Base-by-base conservation (phyloP, 2,113 vertebrate genomes). In the Conger conger region DNA sequence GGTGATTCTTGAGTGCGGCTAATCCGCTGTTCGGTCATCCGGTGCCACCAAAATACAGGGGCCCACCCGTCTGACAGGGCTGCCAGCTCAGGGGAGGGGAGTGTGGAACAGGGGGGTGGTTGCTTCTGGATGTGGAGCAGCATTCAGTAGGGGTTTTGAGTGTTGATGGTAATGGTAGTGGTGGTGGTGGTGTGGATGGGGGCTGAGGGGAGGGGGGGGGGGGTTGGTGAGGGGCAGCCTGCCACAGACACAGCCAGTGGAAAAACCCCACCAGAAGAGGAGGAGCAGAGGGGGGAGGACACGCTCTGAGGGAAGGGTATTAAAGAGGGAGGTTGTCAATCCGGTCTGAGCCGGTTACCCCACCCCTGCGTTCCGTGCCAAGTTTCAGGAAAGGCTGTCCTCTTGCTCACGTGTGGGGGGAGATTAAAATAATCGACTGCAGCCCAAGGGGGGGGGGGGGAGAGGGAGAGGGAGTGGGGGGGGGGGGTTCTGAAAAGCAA, bases 271-370 rank as follows among this genome's bases (percentile, higher is more conserved):
- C 88, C 86, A 88, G 91, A 73, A 33, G 68, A 94, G 93, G 86
- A 94, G 91, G 92, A 93, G 91, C 86, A 93, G 90, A 91, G 93
- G 91, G 81, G 76, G 81, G 40, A 88, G 83, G 86, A 88, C 92
- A 93, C 85, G 89, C 91, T 82, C 80, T 87, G 87, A 95, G 91
- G 90, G 93, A 95, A 93, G 89, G 87, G 94, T 92, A 95, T 94
- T 95, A 96, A 94, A 94, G 91, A 94, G 94, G 91, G 94, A 95
- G 94, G 94, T 93, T 95, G 94, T 95, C 95, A 95, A 96, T 95
- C 94, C 93, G 93, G 95, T 96, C 94, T 95, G 93, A 95, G 94
- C 94, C 93, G 92, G 95, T 95, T 95, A 95, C 95, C 95, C 95
- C 95, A 95, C 95, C 95, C 57, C 95, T 92, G 86, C 80, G 89